These are phyloP conservation scores for Caenorhabditis imperialis DNA, from an alignment of 2,888 invertebrate species.

Conservation along the genomic window DNA sequence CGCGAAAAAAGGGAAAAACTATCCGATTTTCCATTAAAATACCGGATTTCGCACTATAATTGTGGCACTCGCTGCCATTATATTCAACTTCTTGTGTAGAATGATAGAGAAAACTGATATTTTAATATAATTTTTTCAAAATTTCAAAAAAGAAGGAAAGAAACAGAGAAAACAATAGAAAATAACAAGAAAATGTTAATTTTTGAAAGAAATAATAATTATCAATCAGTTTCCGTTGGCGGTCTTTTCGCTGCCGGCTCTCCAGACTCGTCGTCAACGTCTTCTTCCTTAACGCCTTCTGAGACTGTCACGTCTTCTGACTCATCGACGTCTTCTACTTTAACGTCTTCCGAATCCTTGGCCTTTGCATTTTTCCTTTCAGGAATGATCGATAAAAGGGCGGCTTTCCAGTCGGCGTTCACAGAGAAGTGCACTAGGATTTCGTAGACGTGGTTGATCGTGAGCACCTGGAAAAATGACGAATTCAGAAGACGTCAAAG, in stretches of 20 bases:
- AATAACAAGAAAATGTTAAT: background rate
- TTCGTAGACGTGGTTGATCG: conserved; percentile 89
- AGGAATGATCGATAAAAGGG: conserved; percentile 66
- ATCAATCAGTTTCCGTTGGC: no score
- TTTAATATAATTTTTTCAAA: background rate
- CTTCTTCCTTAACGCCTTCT: background rate
- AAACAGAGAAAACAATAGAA: background rate
- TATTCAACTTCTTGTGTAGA: no score
- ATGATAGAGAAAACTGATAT: background rate
- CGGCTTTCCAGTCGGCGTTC: conserved; percentile 79
- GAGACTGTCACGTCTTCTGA: background rate
- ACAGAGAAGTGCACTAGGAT: conserved; percentile 80
- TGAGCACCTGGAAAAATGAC: conserved; percentile 83
- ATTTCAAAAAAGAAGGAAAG: no score
- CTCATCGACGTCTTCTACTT: conserved; percentile 5
- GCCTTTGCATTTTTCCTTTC: conserved; percentile 69
- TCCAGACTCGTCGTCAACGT: background rate
- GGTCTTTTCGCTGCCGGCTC: no score
- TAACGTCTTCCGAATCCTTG: conserved; percentile 41
- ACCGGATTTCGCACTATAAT: conserved; percentile 12
- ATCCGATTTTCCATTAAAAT: conserved; percentile 13
- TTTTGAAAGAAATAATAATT: no score
- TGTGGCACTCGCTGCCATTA: background rate
- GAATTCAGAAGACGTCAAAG: background rate
- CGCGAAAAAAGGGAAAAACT: conserved; percentile 7